Evolutionary conservation across 2,888 invertebrate species (phyloP), one percentile per base, ranked within the genome.

Genomic region (Idaea straminata): DNA sequence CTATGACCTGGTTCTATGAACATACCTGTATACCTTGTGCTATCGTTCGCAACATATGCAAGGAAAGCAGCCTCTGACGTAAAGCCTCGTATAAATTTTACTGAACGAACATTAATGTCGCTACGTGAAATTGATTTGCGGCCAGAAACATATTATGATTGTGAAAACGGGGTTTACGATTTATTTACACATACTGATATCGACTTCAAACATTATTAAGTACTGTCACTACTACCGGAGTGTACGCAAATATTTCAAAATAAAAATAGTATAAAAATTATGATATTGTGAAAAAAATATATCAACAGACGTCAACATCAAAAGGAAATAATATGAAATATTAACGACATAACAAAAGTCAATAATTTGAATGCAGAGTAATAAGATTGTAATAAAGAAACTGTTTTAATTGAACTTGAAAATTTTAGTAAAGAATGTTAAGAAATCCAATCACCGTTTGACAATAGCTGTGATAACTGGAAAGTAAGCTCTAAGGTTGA

Each of bases 81-180:
- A 89, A 87, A 85, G 83, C 85, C 84, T 87, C 90, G 89, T 91
- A 92, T 92, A 92, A 92, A 92, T 91, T 91, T 91, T 91, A 90
- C 90, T 91, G 90, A 91, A 86, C 85, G 83, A 87, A 89, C 89
- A 92, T 92, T 92, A 92, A 92, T 91, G 91, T 92, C 89, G 88
- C 87, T 89, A 91, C 91, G 91, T 91, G 92, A 92, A 92, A 92
- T 92, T 92, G 92, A 92, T 92, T 92, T 92, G 91, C 91, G 83
- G 83, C 88, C 91, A 90, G 89, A 91, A 92, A 91, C 91, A 91
- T 92, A 92, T 92, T 92, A 92, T 90, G 92, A 92, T 92, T 92
- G 91, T 90, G 92, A 90, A 92, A 92, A 92, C 83, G 88, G 88
- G 92, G 92, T 92, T 92, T 92, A 92, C 92, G 92, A 90, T 91